phyloP scores from a whole-genome alignment of 2,113 vertebrate genomes.

The Poeciliopsis occidentalis region DNA sequence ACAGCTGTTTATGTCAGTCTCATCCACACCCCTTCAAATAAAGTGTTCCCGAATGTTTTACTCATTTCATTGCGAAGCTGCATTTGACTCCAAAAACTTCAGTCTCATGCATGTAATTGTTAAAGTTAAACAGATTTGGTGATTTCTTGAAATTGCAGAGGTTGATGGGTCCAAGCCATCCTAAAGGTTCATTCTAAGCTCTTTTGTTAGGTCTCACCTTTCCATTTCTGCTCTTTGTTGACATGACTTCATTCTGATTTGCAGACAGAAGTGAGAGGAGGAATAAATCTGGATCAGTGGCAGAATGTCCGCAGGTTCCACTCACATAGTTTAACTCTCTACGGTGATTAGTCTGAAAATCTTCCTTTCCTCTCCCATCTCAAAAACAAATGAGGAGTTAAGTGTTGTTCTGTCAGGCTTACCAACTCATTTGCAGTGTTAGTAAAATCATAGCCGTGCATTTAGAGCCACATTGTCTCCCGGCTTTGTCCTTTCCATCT shows the following conservation, averaged over 20 bases:
- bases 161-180: background rate
- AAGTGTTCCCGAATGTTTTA: no score
- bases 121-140: no score
- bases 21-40: no score
- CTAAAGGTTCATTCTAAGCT: background rate
- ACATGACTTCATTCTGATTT: background rate
- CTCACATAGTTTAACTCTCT: background rate
- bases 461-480: background rate
- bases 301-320: background rate
- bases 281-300: background rate
- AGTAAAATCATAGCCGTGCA: background rate
- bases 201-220: background rate
- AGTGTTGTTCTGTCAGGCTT: background rate
- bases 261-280: background rate
- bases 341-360: background rate
- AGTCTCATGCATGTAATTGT: background rate
- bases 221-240: background rate
- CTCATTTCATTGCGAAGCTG: no score
- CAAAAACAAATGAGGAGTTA: background rate
- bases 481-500: background rate
- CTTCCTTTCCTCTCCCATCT: background rate
- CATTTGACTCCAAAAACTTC: background rate
- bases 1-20: no score
- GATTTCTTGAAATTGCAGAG: background rate
- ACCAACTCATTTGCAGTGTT: background rate